Base-by-base conservation (phyloP, 2,113 vertebrate genomes). In the Cheirogaleus medius region DNA sequence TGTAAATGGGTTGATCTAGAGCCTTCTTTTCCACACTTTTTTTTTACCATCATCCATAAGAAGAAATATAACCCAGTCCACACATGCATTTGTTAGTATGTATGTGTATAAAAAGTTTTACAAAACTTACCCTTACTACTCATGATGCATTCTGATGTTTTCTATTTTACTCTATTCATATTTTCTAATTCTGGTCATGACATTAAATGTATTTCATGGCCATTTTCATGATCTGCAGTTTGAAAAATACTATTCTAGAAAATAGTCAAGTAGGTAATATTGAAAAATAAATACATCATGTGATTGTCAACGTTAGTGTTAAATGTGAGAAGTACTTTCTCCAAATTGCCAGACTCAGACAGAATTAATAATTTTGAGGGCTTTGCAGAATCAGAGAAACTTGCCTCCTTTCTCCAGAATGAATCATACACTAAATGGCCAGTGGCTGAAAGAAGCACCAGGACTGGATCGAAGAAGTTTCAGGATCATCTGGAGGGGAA, bases 131-230 rank as follows among this genome's bases (percentile, higher is more conserved):
- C 23, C 39, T 73, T 83, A 23, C 52, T 69, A 66, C 11, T 47
- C 8, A 34, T 42, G 44, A 68, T 52, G 1, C 39, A 58, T 56
- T 66, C 71, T 77, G 34, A 66, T 77, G 25, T 82, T 86, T 81
- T 87, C n/a, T 95, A 54, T 71, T 94, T 90, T 52, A 77, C 77
- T 87, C 64, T 95, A 11, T 58, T 85, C 37, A 42, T 71, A 81
- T 71, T 96, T 81, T 78, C 66, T 91, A 90, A 69, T 85, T 14
- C 20, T 88, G 5, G 13, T 47, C 27, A 78, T 83, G 63, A 73
- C 18, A 78, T 44, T 76, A 69, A 94, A 56, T 92, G 58, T 34
- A 90, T 91, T 85, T 93, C 60, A 80, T 8, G 21, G 49, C 27
- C 71, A 92, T 90, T 87, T 94, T 73, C 23, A 83, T 82, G 58